Evolutionary conservation across 2,113 vertebrate species (phyloP), one percentile per base, ranked within the genome.

Genomic region (Hassar affinis): DNA sequence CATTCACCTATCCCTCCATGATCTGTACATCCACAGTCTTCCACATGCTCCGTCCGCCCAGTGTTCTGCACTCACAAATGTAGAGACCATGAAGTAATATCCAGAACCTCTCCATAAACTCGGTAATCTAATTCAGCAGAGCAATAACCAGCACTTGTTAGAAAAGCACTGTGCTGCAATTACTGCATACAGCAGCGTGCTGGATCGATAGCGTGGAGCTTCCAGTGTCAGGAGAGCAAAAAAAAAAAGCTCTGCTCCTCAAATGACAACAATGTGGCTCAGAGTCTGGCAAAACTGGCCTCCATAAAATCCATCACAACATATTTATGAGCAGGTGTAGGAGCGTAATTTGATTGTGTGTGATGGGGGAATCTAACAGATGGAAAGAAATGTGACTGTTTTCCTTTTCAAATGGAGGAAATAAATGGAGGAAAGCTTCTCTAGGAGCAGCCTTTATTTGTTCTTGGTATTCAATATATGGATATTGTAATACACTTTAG

Each of bases 111-210:
- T 92, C 92, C 92, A 92, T 92, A 93, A 92, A 91, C 69, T 80
- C 85, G 88, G 91, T 93, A 91, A 94, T 93, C 90, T 87, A 90
- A 92, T 94, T 92, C 90, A 89, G 86, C 91, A 89, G 91, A 91
- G 92, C 90, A 93, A 93, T 94, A 92, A 93, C 89, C 87, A 89
- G 92, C 89, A 92, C 90, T 91, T 93, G 92, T 94, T 92, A 93
- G 92, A 85, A 93, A 90, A 92, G 90, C 76, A 71, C 64, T 91
- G 90, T 85, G 90, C 66, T 92, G 90, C 92, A 93, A 93, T 94
- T 94, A 93, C 91, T 88, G 89, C 87, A 85, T 82, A 91, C 88
- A 91, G 91, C 91, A 89, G 90, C 87, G 74, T 84, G 84, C 86
- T 51, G 89, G 91, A 94, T 94, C 93, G 90, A 95, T 94, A 91